phyloP scores from a whole-genome alignment of 2,888 invertebrate genomes.

The Synergus japonicus region DNA sequence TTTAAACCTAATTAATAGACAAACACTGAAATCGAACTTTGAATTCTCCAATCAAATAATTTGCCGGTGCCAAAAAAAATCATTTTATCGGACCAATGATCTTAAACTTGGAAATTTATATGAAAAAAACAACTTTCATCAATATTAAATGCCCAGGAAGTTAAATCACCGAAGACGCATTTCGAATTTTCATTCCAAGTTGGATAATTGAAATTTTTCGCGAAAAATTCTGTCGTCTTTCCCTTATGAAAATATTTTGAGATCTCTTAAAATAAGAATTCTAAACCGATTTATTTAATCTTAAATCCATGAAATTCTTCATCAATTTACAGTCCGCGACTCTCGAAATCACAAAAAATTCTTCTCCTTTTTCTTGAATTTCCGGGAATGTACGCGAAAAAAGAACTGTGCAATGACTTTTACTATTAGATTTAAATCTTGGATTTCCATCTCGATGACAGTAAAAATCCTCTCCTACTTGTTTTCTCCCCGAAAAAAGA shows the following conservation, averaged over 20 bases:
- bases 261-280: constrained; percentile 9
- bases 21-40: not conserved
- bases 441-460: not conserved
- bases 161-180: not conserved
- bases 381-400: constrained; percentile 34
- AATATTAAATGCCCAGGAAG: constrained; percentile 18
- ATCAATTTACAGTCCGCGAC: constrained; percentile 22
- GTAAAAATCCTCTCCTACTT: constrained; percentile 7
- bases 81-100: not conserved
- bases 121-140: not conserved
- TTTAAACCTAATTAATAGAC: not conserved
- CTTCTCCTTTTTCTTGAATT: constrained; percentile 2
- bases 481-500: not conserved
- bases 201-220: not conserved
- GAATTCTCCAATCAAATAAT: not conserved
- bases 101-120: not conserved
- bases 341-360: constrained; percentile 14
- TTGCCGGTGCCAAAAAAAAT: not conserved
- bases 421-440: constrained; percentile 31
- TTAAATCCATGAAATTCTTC: not conserved
- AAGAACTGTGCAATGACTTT: constrained; percentile 35
- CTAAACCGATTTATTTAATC: not conserved
- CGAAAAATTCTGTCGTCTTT: not conserved
- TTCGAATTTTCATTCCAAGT: not conserved
- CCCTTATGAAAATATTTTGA: not conserved